phyloP scores from a whole-genome alignment of 1,140 invertebrate species.

The Lepeophtheirus salmonis region DNA sequence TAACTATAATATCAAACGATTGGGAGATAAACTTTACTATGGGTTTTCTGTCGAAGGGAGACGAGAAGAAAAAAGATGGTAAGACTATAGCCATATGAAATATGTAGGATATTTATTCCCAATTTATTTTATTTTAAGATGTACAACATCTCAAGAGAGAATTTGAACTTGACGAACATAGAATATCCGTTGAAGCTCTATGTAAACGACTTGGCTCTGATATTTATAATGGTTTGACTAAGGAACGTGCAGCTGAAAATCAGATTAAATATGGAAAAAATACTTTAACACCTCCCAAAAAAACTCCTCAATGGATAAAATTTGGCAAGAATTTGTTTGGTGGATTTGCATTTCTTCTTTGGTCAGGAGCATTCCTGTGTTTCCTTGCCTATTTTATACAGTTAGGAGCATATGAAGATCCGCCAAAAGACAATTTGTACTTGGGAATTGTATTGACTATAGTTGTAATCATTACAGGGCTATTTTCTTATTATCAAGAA shows the following conservation, averaged over 20 bases:
- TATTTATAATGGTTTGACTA: slow-evolving; percentile 34
- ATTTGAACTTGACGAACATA: slow-evolving; percentile 94
- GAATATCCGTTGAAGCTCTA: slow-evolving; percentile 84
- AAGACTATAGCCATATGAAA: no score
- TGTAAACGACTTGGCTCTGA: slow-evolving; percentile 87
- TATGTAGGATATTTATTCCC: no score
- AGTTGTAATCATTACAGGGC: slow-evolving; percentile 86
- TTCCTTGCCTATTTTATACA: slow-evolving; percentile 41
- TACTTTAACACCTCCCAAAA: slow-evolving; percentile 39
- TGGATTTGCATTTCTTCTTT: slow-evolving; percentile 53
- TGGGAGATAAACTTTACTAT: no score
- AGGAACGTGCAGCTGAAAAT: slow-evolving; percentile 33
- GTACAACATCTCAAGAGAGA: slow-evolving; percentile 94
- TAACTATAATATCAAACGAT: no score
- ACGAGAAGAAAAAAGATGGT: no score
- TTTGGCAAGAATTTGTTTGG: slow-evolving; percentile 42
- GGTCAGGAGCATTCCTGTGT: slow-evolving; percentile 50
- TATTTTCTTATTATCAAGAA: slow-evolving; percentile 96
- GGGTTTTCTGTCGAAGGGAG: no score
- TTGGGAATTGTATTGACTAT: slow-evolving; percentile 80
- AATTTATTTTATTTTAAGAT: no score
- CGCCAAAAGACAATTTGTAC: slow-evolving; percentile 44
- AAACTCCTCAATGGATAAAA: slow-evolving; percentile 42
- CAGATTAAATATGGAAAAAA: slow-evolving; percentile 45
- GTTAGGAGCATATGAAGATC: slow-evolving; percentile 26